These are phyloP conservation scores for Pimpla rufipes DNA, from an alignment of 2,888 invertebrate genomes.

Conservation along the genomic window DNA sequence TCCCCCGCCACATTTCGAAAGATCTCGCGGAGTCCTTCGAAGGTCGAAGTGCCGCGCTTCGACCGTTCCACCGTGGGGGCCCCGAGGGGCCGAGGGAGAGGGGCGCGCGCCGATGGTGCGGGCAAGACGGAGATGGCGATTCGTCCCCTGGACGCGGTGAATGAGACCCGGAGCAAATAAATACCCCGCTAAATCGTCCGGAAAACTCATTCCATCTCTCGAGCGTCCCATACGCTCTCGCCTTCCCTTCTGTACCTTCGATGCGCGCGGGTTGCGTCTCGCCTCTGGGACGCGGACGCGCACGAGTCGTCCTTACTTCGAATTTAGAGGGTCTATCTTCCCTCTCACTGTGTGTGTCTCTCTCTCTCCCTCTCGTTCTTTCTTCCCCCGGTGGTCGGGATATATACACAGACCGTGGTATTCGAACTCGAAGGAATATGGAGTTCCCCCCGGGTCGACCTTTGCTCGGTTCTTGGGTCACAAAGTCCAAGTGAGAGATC, in stretches of 20 bases:
- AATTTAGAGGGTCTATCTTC: slow-evolving; percentile 63
- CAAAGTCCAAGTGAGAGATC: slow-evolving; percentile 34
- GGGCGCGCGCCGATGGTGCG: not conserved
- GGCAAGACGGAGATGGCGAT: slow-evolving; percentile 37
- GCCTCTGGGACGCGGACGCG: slow-evolving; percentile 54
- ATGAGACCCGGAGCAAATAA: slow-evolving; percentile 76
- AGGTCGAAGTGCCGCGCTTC: slow-evolving; percentile 57
- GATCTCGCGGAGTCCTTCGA: slow-evolving; percentile 39
- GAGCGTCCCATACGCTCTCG: slow-evolving; percentile 65
- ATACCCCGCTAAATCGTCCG: slow-evolving; percentile 81
- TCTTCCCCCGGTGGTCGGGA: slow-evolving; percentile 10
- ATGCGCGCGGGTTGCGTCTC: slow-evolving; percentile 29
- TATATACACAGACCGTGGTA: not conserved
- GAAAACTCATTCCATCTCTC: slow-evolving; percentile 81
- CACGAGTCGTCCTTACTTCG: slow-evolving; percentile 69
- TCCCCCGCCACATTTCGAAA: slow-evolving; percentile 34
- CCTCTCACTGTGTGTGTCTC: slow-evolving; percentile 37
- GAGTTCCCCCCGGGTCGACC: slow-evolving; percentile 33
- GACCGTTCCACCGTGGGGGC: slow-evolving; percentile 35
- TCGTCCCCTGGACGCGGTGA: slow-evolving; percentile 61
- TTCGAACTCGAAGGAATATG: not conserved
- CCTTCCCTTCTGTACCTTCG: slow-evolving; percentile 8
- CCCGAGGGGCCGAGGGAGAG: slow-evolving; percentile 1
- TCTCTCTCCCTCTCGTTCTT: slow-evolving; percentile 43
- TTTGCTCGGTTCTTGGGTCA: slow-evolving; percentile 41